Evolutionary conservation across 2,797 vertebrate genomes (phyloP).

Genomic region (Poeciliopsis presidionis): DNA sequence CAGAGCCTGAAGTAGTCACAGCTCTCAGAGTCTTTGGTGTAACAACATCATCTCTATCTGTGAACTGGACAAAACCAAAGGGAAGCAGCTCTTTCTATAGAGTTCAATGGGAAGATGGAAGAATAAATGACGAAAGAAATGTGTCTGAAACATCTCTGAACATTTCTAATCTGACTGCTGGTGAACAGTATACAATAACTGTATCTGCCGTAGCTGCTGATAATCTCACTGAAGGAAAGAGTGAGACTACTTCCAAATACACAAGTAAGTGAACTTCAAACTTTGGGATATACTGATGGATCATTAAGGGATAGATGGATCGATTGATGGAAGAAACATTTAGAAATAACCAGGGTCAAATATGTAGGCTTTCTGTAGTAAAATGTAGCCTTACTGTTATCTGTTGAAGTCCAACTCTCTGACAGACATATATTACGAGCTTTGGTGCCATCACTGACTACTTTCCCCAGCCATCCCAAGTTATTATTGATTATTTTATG

Average conservation of each 20-base stretch:
- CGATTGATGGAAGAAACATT: too few relatives aligned
- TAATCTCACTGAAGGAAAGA: neutral
- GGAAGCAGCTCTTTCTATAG: constrained; percentile 28
- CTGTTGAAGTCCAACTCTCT: too few relatives aligned
- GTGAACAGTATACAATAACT: neutral
- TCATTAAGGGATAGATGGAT: too few relatives aligned
- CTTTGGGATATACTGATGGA: too few relatives aligned
- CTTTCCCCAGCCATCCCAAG: too few relatives aligned
- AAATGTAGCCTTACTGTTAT: too few relatives aligned
- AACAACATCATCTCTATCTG: constrained; percentile 34
- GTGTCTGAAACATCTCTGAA: neutral
- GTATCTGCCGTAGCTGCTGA: constrained; percentile 25
- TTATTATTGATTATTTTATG: too few relatives aligned
- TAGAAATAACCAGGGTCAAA: too few relatives aligned
- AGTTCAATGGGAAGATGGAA: constrained; percentile 20
- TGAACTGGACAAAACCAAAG: constrained; percentile 40
- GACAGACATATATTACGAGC: too few relatives aligned
- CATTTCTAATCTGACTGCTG: constrained; percentile 2
- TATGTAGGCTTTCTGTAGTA: too few relatives aligned
- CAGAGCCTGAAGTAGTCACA: constrained; percentile 40
- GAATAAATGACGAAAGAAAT: neutral
- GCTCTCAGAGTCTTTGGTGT: neutral
- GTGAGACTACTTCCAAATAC: accelerated
- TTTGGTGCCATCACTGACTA: too few relatives aligned
- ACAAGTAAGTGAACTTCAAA: too few relatives aligned